phyloP scores from a whole-genome alignment of 2,797 vertebrate genomes.

The Diglossa cyanea region DNA sequence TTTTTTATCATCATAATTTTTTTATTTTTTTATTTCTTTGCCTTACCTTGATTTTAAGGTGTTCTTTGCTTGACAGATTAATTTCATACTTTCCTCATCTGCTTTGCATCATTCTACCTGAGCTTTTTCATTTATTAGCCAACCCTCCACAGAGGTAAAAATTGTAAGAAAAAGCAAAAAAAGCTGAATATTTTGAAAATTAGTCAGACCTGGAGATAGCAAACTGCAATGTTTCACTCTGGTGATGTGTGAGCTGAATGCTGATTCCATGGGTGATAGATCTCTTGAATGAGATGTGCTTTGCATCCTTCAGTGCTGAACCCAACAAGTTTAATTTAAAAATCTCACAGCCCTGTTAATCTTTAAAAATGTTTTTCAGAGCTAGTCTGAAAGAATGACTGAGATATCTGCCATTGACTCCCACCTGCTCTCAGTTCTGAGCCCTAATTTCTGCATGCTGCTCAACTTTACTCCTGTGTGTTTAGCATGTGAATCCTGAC shows the following conservation, averaged over 20 bases:
- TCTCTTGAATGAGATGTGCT: neutral
- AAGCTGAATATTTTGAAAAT: neutral
- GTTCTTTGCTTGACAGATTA: slow-evolving; percentile 1
- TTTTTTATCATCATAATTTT: neutral
- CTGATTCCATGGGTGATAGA: slow-evolving; percentile 4
- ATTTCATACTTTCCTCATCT: neutral
- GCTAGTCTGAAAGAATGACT: neutral
- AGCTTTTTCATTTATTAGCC: slow-evolving; percentile 7
- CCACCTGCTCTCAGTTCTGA: neutral
- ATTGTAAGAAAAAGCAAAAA: neutral
- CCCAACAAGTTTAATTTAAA: neutral
- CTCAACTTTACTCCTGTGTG: neutral
- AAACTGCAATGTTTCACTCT: neutral
- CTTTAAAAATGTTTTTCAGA: neutral
- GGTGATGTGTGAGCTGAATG: slow-evolving; percentile 1
- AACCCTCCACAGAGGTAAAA: neutral
- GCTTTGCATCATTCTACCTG: neutral
- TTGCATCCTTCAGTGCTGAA: neutral
- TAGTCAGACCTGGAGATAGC: neutral
- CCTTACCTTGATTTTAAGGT: slow-evolving; percentile 3
- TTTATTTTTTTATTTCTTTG: neutral
- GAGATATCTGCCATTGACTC: neutral
- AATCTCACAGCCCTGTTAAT: neutral
- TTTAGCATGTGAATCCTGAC: neutral
- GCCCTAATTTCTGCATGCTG: neutral